phyloP scores from a whole-genome alignment of 2,113 vertebrate species.

The Myrmecophaga tridactyla region DNA sequence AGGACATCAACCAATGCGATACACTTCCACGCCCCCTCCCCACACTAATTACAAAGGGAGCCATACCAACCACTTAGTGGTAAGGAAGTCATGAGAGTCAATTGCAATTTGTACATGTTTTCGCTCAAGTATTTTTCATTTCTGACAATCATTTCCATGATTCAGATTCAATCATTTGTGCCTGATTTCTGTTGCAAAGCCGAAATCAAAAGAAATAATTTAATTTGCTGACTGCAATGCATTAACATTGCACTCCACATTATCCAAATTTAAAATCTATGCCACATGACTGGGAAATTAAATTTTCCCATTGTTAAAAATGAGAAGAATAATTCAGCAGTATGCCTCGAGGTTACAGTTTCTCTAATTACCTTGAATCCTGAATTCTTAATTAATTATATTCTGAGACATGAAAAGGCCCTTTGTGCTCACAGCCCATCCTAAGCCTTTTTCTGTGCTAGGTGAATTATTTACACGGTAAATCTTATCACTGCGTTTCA shows the following conservation, averaged over 20 bases:
- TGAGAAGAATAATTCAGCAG: constrained; percentile 65
- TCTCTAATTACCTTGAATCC: constrained; percentile 67
- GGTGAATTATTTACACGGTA: constrained; percentile 41
- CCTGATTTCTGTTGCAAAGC: constrained; percentile 56
- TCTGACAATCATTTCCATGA: constrained; percentile 38
- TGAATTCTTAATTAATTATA: constrained; percentile 76
- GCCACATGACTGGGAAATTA: constrained; percentile 49
- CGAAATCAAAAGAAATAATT: constrained; percentile 63
- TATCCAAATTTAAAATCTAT: constrained; percentile 56
- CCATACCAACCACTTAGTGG: not conserved
- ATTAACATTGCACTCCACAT: constrained; percentile 10
- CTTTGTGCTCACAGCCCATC: constrained; percentile 20
- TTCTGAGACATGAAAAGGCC: constrained; percentile 36
- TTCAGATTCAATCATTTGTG: constrained; percentile 36
- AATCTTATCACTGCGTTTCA: constrained; percentile 41
- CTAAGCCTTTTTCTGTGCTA: not conserved
- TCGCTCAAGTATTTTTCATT: constrained; percentile 25
- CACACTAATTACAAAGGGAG: not conserved
- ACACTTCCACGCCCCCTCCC: not conserved
- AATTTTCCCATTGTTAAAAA: constrained; percentile 67
- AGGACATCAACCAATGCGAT: not conserved
- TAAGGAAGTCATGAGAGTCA: not conserved
- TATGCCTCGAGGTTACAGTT: constrained; percentile 53
- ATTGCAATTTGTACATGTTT: not conserved
- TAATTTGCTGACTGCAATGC: constrained; percentile 42